A percentile compares a stretch with the other conserved stretches of the same genome.
Conservation (phyloP, 2,113 vertebrate species). For the Notothenia coriiceps region DNA sequence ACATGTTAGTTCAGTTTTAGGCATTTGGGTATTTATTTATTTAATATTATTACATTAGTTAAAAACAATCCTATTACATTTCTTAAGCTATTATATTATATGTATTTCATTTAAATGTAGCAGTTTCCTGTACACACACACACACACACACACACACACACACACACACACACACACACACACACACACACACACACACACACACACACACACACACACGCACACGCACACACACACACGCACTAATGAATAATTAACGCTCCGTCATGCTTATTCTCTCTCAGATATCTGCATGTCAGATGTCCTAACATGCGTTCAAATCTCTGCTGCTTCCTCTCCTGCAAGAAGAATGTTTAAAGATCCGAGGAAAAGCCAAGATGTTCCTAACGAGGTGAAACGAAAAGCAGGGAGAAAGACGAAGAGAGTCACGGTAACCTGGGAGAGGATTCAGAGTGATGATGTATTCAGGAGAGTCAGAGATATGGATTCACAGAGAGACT, state of each 20-base stretch:
- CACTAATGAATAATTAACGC: slow-evolving; percentile 38
- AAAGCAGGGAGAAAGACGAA: slow-evolving; percentile 45
- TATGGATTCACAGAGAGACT: not conserved
- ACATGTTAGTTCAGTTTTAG: too few relatives aligned
- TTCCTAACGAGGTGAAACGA: slow-evolving; percentile 55
- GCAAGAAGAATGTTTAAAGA: slow-evolving; percentile 14
- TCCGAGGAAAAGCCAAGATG: not conserved
- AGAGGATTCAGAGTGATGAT: slow-evolving; percentile 44
- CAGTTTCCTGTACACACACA: too few relatives aligned
- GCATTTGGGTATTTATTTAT: too few relatives aligned
- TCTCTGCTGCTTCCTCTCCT: not conserved
- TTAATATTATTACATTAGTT: too few relatives aligned
- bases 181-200: slow-evolving; percentile 12
- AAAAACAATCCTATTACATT: too few relatives aligned
- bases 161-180: slow-evolving; percentile 3
- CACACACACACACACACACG: slow-evolving; percentile 3
- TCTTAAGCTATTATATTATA: too few relatives aligned
- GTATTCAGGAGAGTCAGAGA: slow-evolving; percentile 13
- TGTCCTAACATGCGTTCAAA: slow-evolving; percentile 25
- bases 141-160: not conserved
- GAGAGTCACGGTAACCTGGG: slow-evolving; percentile 56
- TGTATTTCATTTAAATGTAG: too few relatives aligned
- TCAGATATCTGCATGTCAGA: slow-evolving; percentile 33
- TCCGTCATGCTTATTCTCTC: slow-evolving; percentile 2
- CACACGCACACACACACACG: not conserved